Conservation (phyloP, 2,797 vertebrate genomes). For the Rallus crepitans region DNA sequence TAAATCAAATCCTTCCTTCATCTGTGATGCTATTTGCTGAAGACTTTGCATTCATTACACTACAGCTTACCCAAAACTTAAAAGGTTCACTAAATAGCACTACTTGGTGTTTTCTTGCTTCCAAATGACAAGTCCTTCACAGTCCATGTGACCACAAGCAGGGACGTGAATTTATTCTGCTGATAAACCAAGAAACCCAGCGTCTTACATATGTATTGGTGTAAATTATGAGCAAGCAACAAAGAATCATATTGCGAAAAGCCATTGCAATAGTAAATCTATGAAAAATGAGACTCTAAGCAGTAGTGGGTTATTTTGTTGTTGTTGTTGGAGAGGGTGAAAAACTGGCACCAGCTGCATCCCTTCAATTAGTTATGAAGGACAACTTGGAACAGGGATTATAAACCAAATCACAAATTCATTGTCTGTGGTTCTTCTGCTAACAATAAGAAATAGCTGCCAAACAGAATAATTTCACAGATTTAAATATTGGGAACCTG, state of each 20-base stretch:
- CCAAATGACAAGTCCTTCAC: not conserved
- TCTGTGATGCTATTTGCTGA: not conserved
- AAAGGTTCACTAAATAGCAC: not conserved
- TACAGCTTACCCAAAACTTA: not conserved
- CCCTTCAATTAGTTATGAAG: constrained; percentile 34
- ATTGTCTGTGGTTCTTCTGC: not conserved
- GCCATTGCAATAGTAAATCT: not conserved
- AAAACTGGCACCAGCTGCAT: not conserved
- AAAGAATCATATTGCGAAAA: not conserved
- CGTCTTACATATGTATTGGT: not conserved
- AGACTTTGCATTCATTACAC: not conserved
- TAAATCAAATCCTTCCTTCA: not conserved
- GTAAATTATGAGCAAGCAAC: not conserved
- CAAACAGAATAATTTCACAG: not conserved
- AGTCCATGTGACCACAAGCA: not conserved
- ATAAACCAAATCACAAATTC: not conserved
- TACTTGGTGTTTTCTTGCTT: not conserved
- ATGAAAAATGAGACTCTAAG: not conserved
- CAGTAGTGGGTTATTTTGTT: not conserved
- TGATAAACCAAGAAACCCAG: not conserved
- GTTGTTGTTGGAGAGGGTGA: not conserved
- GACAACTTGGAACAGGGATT: not conserved
- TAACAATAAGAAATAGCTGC: constrained; percentile 4
- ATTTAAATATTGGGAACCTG: not conserved
- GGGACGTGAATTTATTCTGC: not conserved